A percentile compares a stretch with the other conserved stretches of the same genome.
Conservation (phyloP, 1,140 invertebrate species). For the Pissodes strobi region DNA sequence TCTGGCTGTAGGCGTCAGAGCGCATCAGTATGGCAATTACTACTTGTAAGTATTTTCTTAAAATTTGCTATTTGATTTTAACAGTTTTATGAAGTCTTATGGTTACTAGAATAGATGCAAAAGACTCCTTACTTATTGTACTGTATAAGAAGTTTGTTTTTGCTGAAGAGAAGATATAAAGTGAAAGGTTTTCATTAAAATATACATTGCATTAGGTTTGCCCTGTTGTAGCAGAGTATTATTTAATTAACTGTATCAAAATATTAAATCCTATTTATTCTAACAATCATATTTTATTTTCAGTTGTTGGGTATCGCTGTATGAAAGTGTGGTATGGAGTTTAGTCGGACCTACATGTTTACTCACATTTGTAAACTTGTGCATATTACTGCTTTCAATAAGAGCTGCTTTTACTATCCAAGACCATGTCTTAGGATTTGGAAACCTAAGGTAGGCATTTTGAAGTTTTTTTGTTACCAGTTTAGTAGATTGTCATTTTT, state of each 20-base stretch:
- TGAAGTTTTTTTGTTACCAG: background rate
- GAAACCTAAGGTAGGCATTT: conserved; percentile 72
- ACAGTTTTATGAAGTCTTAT: no score
- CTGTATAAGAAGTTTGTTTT: no score
- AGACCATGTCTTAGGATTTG: conserved; percentile 88
- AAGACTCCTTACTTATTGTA: no score
- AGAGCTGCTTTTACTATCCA: conserved; percentile 89
- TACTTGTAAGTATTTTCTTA: conserved; percentile 76
- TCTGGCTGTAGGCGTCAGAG: conserved; percentile 86
- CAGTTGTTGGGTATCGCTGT: conserved; percentile 93
- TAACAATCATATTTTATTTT: conserved; percentile 12
- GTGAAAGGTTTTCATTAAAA: no score
- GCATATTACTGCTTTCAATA: conserved; percentile 82
- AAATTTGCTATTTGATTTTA: no score
- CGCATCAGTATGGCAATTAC: conserved; percentile 94
- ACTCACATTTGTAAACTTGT: conserved; percentile 76
- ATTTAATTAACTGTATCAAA: no score
- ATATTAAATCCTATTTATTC: no score
- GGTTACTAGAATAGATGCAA: no score
- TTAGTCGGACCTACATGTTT: conserved; percentile 83
- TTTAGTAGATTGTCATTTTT: no score
- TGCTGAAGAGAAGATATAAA: no score
- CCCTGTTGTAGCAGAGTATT: no score
- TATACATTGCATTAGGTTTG: no score
- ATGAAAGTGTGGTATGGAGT: conserved; percentile 90